Conservation (phyloP, 2,888 invertebrate genomes). For the Nasonia oneida region DNA sequence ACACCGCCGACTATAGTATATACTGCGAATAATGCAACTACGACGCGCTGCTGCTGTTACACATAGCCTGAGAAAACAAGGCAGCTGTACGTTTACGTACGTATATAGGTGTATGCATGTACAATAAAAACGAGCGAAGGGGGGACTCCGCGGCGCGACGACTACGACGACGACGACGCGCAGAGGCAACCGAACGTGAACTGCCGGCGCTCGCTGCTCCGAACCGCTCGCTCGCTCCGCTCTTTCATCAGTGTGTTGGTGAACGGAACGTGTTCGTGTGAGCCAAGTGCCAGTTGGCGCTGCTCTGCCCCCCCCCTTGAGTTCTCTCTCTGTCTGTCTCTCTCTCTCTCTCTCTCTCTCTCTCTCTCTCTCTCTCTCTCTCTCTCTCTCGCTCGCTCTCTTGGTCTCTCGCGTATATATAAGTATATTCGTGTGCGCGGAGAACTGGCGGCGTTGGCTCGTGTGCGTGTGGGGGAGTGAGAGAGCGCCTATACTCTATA, state of each 20-base stretch:
- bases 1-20: background rate
- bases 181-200: constrained; percentile 45
- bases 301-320: background rate
- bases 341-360: background rate
- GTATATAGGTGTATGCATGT: background rate
- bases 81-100: too few species aligned
- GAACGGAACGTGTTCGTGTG: background rate
- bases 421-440: background rate
- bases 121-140: background rate
- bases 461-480: background rate
- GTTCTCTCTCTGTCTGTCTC: background rate
- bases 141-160: background rate
- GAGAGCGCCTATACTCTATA: background rate
- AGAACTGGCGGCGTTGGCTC: background rate
- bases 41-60: too few species aligned
- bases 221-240: constrained; percentile 8
- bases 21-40: too few species aligned
- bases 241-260: constrained; percentile 6
- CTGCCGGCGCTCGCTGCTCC: constrained; percentile 24
- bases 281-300: background rate
- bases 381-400: background rate
- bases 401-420: background rate
- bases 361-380: background rate
- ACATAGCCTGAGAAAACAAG: too few species aligned
- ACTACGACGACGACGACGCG: background rate